phyloP scores from a whole-genome alignment of 2,113 vertebrate species.

The Pedetes capensis region DNA sequence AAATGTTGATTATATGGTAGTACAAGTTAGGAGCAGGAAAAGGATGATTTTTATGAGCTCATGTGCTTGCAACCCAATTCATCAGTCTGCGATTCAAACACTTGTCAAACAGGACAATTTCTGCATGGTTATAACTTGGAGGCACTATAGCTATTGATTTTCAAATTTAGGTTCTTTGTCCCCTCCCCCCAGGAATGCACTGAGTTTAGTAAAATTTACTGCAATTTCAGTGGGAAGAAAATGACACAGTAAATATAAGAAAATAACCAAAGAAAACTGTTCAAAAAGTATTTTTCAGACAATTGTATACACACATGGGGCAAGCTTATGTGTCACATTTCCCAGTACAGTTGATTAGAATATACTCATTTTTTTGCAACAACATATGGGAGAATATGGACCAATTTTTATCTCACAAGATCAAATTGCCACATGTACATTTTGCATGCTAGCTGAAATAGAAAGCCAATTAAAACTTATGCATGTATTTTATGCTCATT shows the following conservation, averaged over 20 bases:
- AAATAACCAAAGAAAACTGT: constrained; percentile 61
- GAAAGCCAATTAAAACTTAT: not conserved
- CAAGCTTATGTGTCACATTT: not conserved
- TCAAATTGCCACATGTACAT: not conserved
- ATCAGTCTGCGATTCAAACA: constrained; percentile 71
- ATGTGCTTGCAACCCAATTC: constrained; percentile 57
- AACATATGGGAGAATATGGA: not conserved
- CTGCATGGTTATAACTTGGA: constrained; percentile 59
- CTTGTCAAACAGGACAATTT: constrained; percentile 67
- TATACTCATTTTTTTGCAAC: not conserved
- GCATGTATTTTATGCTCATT: not conserved
- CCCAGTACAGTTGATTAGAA: not conserved
- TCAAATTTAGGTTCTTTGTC: constrained; percentile 70
- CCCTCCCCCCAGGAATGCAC: not conserved
- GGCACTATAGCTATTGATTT: constrained; percentile 70
- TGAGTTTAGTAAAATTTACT: constrained; percentile 47
- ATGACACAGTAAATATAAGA: constrained; percentile 58
- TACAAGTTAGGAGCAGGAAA: constrained; percentile 1
- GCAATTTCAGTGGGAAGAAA: constrained; percentile 42
- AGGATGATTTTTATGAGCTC: constrained; percentile 39
- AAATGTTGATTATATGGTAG: constrained; percentile 61
- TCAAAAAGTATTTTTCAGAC: constrained; percentile 52
- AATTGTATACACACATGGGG: constrained; percentile 2
- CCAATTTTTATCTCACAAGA: constrained; percentile 20
- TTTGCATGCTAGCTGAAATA: not conserved